Base-by-base conservation (phyloP, 2,888 invertebrate genomes). In the Pollenia griseotomentosa region DNA sequence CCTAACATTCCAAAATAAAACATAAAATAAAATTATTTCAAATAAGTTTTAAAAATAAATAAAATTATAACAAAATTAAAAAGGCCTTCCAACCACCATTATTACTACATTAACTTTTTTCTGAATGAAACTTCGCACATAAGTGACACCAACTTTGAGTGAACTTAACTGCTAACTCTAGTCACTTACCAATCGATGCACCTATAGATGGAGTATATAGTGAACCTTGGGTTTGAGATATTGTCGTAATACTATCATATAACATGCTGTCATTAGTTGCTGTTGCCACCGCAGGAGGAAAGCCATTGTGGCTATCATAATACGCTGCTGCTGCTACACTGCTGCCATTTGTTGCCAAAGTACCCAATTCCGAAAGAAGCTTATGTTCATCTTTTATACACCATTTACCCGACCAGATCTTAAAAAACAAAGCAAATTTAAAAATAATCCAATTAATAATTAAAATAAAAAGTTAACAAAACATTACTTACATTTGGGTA, bases 361-460 rank as follows among this genome's bases (percentile, higher is more conserved):
- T 95, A 44, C 97, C 97, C 66, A 97, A 94, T 93, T 97, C 97
- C 68, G 97, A 97, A 88, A 97, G 94, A 73, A 97, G 94, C 94
- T 97, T 97, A 94, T 97, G 97, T 92, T 97, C 97, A 93, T 98
- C 97, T 93, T 98, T 97, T 92, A 97, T 96, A 93, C 97, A 97
- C 97, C 97, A 97, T 94, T 98, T 98, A 88, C 96, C 95, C 88
- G 97, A 96, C 95, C 97, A 97, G 88, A 97, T 96, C 97, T 23
- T 97, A 85, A 46, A 59, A 51, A 51, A 63, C 14, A 55, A n/a
- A 53, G 63, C 12, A 44, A n/a, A 55, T 11, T 42, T 7, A 9
- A 10, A 42, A 44, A 55, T 0, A 6, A n/a, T 23, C 9, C 5
- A 23, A 57, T 71, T 53, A 23, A 19, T 19, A 23, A 46, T 12